Base-by-base conservation (phyloP, 2,113 vertebrate genomes). In the Penelope pileata region DNA sequence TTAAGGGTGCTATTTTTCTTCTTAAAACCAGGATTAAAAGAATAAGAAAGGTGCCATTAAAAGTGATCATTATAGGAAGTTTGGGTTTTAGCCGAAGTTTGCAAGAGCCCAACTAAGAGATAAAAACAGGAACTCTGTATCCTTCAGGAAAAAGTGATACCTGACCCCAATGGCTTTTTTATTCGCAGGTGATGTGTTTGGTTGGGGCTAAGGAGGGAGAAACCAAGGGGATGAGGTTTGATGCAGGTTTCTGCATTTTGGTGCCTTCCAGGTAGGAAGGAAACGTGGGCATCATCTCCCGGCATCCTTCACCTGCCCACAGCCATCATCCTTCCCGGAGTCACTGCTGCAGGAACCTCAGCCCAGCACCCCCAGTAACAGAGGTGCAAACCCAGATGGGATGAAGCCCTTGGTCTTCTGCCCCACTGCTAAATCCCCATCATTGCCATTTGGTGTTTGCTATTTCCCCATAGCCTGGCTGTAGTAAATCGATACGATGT, bases 1-100 rank as follows among this genome's bases (percentile, higher is more conserved):
- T 79, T 68, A 64, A 75, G 10, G 48, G 42, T 47, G 16, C 18
- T 68, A 10, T 89, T 91, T 83, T 91, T 66, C 70, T 73, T 91
- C 79, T 56, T 42, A 34, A 87, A 83, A 34, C 40, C 54, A 60
- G 48, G 48, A 48, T 58, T 82, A 51, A 38, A 70, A 51, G n/a
- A 51, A 78, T 45, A 3, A 83, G 74, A 30, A 1, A 6, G 7
- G 5, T 21, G 42, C 10, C 16, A 30, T 27, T 64, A 64, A 34
- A 86, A 79, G 32, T 16, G 60, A 70, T 24, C 34, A 63, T n/a
- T 38, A 40, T 0, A 51, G 54, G 38, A 82, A 72, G 48, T 32
- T 14, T 59, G 26, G 12, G 2, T 66, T 32, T 51, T 42, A 34
- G 58, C n/a, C 24, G 43, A 87, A 91, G 40, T 69, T 91, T 58